These are phyloP conservation scores for Labeo rohita DNA, from an alignment of 2,113 vertebrate genomes.

Conservation along the genomic window DNA sequence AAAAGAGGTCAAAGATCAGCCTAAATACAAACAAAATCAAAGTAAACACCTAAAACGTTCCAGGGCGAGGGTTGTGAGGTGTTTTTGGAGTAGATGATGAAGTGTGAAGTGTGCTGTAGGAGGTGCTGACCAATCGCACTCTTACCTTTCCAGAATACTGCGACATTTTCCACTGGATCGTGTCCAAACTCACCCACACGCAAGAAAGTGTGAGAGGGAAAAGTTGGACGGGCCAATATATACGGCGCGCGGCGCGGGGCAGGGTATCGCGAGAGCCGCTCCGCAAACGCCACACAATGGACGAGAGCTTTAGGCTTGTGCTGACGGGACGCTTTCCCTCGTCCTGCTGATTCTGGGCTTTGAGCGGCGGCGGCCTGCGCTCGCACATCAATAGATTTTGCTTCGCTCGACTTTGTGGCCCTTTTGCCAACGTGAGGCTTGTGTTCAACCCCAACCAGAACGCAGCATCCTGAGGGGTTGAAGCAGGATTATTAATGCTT, in stretches of 20 bases:
- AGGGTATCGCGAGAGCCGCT: slow-evolving; percentile 38
- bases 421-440: slow-evolving; percentile 62
- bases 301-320: slow-evolving; percentile 72
- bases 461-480: too few relatives aligned
- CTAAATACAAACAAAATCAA: neutral
- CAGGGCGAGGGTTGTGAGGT: too few relatives aligned
- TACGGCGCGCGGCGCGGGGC: slow-evolving; percentile 57
- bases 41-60: too few relatives aligned
- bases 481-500: too few relatives aligned
- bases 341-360: slow-evolving; percentile 77
- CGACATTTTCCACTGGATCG: slow-evolving; percentile 82
- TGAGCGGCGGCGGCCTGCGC: too few relatives aligned
- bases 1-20: neutral
- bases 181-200: slow-evolving; percentile 72
- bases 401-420: slow-evolving; percentile 74
- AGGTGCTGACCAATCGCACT: slow-evolving; percentile 38
- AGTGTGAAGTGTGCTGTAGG: too few relatives aligned
- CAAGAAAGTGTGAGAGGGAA: slow-evolving; percentile 68
- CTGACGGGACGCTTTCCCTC: slow-evolving; percentile 74
- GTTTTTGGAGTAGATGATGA: too few relatives aligned
- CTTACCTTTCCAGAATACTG: slow-evolving; percentile 93
- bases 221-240: slow-evolving; percentile 79
- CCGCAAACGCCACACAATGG: slow-evolving; percentile 73
- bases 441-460: slow-evolving; percentile 47
- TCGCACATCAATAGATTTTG: slow-evolving; percentile 80